phyloP scores from a whole-genome alignment of 2,888 invertebrate species.

The Euzophera pinguis region DNA sequence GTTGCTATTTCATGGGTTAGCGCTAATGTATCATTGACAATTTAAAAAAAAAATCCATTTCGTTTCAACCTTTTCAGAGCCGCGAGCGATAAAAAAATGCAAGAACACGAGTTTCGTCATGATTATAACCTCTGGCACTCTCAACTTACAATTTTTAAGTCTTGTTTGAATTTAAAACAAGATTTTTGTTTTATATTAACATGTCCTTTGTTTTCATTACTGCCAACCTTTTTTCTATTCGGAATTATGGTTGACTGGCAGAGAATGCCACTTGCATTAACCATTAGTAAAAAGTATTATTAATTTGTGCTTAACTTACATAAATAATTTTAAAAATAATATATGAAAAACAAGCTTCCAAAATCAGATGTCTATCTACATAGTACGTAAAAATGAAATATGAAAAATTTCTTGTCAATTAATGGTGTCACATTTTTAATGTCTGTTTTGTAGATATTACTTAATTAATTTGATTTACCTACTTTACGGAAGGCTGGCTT shows the following conservation, averaged over 20 bases:
- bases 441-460: constrained; percentile 15
- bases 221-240: too few relatives aligned
- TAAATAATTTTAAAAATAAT: neutral
- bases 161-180: too few relatives aligned
- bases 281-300: neutral
- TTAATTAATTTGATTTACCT: constrained; percentile 12
- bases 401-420: constrained; percentile 24
- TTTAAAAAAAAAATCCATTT: neutral
- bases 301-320: neutral
- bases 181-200: too few relatives aligned
- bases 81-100: neutral
- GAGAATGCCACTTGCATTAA: too few relatives aligned
- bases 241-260: too few relatives aligned
- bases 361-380: neutral
- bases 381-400: constrained; percentile 1
- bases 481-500: constrained; percentile 44
- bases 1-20: neutral
- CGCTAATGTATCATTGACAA: too few relatives aligned
- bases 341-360: constrained; percentile 16
- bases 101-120: too few relatives aligned
- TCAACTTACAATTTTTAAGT: too few relatives aligned
- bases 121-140: too few relatives aligned
- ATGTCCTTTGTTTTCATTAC: too few relatives aligned
- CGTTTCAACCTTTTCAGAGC: neutral
- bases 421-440: constrained; percentile 17